These are phyloP conservation scores for Elgaria multicarinata DNA, from an alignment of 2,113 vertebrate genomes.

Conservation along the genomic window DNA sequence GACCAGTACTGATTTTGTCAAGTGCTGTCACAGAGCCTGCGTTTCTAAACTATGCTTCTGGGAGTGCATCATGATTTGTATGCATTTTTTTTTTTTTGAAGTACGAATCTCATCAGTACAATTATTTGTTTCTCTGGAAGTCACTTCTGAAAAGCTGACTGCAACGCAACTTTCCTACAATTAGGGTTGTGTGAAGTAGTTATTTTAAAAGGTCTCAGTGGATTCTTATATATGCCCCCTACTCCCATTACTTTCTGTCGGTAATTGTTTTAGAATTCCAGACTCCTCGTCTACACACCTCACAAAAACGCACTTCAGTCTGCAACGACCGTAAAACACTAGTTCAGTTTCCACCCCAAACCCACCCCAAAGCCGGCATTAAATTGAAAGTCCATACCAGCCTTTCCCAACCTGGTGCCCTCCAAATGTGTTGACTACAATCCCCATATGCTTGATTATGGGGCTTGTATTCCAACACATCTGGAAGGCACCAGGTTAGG, in stretches of 20 bases:
- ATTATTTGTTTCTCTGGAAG: not conserved
- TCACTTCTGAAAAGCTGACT: not conserved
- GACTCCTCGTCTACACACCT: no score
- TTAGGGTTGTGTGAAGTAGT: not conserved
- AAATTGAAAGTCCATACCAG: no score
- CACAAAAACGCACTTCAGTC: not conserved
- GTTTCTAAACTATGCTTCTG: not conserved
- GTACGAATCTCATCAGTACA: no score
- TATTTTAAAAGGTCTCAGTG: not conserved
- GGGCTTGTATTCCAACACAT: no score
- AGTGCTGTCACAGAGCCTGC: not conserved
- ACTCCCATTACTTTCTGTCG: not conserved
- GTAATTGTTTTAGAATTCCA: not conserved
- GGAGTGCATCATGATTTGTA: not conserved
- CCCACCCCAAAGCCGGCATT: no score
- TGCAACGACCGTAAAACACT: not conserved
- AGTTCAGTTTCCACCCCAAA: not conserved
- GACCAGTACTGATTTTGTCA: not conserved
- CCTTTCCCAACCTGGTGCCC: no score
- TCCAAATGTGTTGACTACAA: no score
- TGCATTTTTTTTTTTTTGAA: not conserved
- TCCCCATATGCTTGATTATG: no score
- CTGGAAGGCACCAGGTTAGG: no score
- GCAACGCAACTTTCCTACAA: not conserved
- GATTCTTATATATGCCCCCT: not conserved